Evolutionary conservation across 2,113 vertebrate genomes (phyloP), one percentile per base, ranked within the genome.

Genomic region (Poecilia latipinna): DNA sequence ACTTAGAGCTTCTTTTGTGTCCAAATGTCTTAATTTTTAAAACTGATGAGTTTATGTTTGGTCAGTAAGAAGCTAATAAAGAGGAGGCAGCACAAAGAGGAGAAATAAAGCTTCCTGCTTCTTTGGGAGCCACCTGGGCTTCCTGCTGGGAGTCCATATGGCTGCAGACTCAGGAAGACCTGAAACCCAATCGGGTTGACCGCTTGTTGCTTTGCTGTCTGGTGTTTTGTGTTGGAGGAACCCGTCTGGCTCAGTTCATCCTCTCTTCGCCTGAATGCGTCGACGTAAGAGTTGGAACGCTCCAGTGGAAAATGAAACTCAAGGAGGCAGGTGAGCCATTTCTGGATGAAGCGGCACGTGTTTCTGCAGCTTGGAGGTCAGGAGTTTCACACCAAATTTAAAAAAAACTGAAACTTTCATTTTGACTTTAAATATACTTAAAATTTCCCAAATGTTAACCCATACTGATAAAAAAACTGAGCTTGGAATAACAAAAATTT

Each of bases 301-400:
- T 66, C 1, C 66, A 60, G 83, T 83, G 90, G 90, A 90, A 89
- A 90, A 88, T 87, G 86, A 88, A 90, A 92, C 86, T 65, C 0
- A 82, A 90, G 86, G 78, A 88, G 88, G 77, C 61, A 12, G 73
- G 24, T 57, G 3, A 79, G 65, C 70, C 29, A 62, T 82, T 62
- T 78, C 17, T n/a, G 51, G 51, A 57, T 12, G 51, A n/a, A 57
- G 44, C 44, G 1, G 4, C 17, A 48, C 17, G 17, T 17, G 44
- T 48, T 17, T 44, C 15, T 48, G 44, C 44, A 48, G 13, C 44
- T 48, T 17, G 4, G 17, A 17, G 22, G 51, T 57, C 51, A 24
- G 22, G 24, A 24, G n/a, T 7, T 24, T 57, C 17, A 57, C 51
- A 54, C 51, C 2, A 54, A 10, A n/a, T 54, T 24, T 10, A 10